Base-by-base conservation (phyloP, 2,797 vertebrate genomes). In the Synanceia verrucosa region DNA sequence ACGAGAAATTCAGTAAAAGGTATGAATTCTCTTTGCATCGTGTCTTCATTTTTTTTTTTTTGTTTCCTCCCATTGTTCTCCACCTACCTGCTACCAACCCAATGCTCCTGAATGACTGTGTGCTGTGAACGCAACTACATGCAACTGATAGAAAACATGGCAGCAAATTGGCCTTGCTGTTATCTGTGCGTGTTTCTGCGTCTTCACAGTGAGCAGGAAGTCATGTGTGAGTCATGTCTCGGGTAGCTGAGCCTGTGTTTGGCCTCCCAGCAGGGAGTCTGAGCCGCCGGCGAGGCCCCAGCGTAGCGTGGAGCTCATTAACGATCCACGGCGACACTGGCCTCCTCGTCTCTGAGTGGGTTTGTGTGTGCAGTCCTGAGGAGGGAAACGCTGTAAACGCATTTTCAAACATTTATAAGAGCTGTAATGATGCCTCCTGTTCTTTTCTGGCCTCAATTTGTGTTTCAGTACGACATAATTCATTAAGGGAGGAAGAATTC, bases 271-370 rank as follows among this genome's bases (percentile, higher is more conserved):
- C 6, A n/a, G 83, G 86, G 65, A 78, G 73, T 48, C 34, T 76
- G 81, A 84, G 83, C 79, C 13, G 26, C 62, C 39, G 81, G 89
- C 71, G 13, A 81, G 34, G 76, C 81, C 70, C 1, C 33, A 63
- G 76, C 70, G 65, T 47, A 58, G 66, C 48, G 43, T 70, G 66
- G 83, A 74, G 88, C 83, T 88, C 84, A 83, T 86, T 91, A 91
- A 86, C 65, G 83, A 84, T 81, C 76, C 61, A 59, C 48, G 14
- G 68, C 78, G 14, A 70, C 78, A 64, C 73, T 69, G 57, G 23
- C 69, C 77, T 73, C 52, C 19, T 50, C 59, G 72, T 61, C 73
- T 57, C 23, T 18, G 13, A 12, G 56, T 53, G 53, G 55, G 29
- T 50, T 14, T 43, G 57, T 61, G 60, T 31, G 59, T 1, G n/a